These are phyloP conservation scores for Poecilia velifera DNA, from an alignment of 2,797 vertebrate species.

Conservation along the genomic window DNA sequence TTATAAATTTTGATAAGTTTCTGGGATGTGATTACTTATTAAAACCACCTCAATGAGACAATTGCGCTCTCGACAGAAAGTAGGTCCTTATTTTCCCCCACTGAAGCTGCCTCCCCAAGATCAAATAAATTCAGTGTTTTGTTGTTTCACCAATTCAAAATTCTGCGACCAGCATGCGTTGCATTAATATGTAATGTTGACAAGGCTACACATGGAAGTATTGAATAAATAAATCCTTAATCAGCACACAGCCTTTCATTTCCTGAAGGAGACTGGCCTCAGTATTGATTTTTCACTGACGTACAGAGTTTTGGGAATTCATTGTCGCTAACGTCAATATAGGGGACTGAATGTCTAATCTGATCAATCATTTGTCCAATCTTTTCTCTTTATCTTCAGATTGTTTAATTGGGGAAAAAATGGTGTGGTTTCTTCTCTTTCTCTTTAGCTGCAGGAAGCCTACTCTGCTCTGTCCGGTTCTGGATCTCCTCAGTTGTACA, in stretches of 20 bases:
- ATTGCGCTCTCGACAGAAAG: neutral
- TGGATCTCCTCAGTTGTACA: conserved; percentile 37
- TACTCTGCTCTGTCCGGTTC: conserved; percentile 54
- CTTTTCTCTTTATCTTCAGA: conserved; percentile 4
- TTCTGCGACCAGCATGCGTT: neutral
- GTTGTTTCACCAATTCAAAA: neutral
- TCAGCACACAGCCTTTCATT: conserved; percentile 10
- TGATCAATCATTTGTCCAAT: conserved; percentile 28
- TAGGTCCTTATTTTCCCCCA: neutral
- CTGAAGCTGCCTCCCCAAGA: neutral
- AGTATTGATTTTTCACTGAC: conserved; percentile 56
- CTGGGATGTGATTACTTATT: neutral
- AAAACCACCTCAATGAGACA: neutral
- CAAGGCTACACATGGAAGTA: neutral
- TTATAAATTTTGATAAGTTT: neutral
- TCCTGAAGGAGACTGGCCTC: conserved; percentile 12
- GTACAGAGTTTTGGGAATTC: conserved; percentile 44
- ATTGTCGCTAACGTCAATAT: conserved; percentile 23
- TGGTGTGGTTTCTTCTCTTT: neutral
- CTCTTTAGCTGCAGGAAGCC: conserved; percentile 68
- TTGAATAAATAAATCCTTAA: conserved; percentile 20
- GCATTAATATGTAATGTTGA: conserved; percentile 17
- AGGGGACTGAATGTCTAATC: conserved; percentile 14
- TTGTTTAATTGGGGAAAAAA: neutral
- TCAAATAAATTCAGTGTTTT: neutral